A percentile compares a stretch with the other conserved stretches of the same genome.
Conservation (phyloP, 37 sponge, comb jelly and placozoan species). For the Eunapius fragilis region DNA sequence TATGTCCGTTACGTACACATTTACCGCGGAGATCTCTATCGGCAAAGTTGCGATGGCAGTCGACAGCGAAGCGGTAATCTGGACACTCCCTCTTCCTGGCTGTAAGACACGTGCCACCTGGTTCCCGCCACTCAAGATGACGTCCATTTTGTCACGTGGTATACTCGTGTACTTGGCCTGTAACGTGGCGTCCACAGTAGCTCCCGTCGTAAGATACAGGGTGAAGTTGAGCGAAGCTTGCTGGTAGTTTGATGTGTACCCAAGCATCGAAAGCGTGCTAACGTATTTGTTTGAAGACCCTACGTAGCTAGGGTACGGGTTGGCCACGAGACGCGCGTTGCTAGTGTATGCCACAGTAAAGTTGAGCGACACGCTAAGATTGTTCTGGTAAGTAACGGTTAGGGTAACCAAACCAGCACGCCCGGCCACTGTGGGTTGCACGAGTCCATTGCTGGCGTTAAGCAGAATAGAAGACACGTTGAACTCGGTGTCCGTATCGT, state of each 20-base stretch:
- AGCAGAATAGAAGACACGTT: background rate
- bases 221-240: constrained; percentile 12
- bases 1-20: constrained; percentile 6
- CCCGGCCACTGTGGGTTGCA: background rate
- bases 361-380: background rate
- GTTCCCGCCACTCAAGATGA: background rate
- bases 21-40: background rate
- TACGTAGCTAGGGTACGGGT: constrained; percentile 56
- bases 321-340: background rate
- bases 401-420: constrained; percentile 3
- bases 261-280: constrained; percentile 26
- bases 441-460: background rate
- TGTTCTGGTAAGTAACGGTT: constrained; percentile 17
- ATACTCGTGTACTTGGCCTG: background rate
- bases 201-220: constrained; percentile 4
- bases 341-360: constrained; percentile 4
- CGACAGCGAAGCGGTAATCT: constrained; percentile 1
- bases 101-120: constrained; percentile 3
- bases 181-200: background rate
- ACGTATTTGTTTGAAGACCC: constrained; percentile 28
- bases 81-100: background rate
- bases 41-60: constrained; percentile 1
- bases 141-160: background rate
- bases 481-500: background rate
- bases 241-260: constrained; percentile 34